Percentiles rank a stretch among this genome's conserved stretches.
phyloP scores from a whole-genome alignment of 2,797 vertebrate species.

The Dendrocincla tyrannina region DNA sequence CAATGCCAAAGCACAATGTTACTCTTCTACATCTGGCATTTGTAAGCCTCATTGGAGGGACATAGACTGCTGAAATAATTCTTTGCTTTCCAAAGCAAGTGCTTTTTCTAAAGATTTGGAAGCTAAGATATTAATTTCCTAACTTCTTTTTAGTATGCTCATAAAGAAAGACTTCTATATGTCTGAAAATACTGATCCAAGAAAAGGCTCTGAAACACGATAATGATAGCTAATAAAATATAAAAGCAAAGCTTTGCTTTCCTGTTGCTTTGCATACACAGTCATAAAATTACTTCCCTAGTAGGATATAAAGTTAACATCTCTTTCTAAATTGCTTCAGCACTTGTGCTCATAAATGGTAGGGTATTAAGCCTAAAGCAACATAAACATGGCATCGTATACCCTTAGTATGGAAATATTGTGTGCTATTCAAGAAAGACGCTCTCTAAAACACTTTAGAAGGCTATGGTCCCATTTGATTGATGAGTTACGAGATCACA shows the following conservation, averaged over 20 bases:
- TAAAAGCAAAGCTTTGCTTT: conserved; percentile 32
- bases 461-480: neutral
- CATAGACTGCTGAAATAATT: neutral
- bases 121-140: neutral
- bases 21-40: neutral
- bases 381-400: neutral
- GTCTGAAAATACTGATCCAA: neutral
- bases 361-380: conserved; percentile 42
- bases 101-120: conserved; percentile 5
- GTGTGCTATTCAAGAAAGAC: neutral
- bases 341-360: conserved; percentile 27
- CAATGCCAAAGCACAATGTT: neutral
- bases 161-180: neutral
- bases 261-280: conserved; percentile 39
- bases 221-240: conserved; percentile 49
- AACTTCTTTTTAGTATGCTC: neutral
- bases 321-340: conserved; percentile 50
- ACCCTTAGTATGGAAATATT: conserved; percentile 2
- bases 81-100: conserved; percentile 1
- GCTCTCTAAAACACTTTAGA: neutral
- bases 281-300: conserved; percentile 46
- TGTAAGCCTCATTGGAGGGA: neutral
- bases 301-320: conserved; percentile 51
- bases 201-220: neutral
- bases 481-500: conserved; percentile 44